Evolutionary conservation across 2,113 vertebrate genomes (phyloP), one percentile per base, ranked within the genome.

Genomic region (Serinus canaria): DNA sequence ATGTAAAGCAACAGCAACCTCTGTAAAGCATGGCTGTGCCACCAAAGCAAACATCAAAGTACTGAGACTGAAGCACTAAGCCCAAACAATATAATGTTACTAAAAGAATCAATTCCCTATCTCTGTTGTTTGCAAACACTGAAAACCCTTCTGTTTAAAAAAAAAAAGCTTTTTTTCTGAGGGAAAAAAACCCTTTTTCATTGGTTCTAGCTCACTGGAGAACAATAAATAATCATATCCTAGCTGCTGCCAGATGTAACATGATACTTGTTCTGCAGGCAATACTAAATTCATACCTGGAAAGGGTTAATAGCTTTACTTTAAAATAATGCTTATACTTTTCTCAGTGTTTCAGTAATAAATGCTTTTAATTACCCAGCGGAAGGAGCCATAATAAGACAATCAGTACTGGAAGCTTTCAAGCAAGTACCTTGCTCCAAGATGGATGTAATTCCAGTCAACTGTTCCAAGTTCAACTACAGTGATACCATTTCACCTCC

Each of bases 281-380:
- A 89, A 67, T 23, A 19, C 46, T 67, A 53, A 93, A 92, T 66
- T 41, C 15, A 30, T 17, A 88, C 21, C 50, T 92, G 69, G 44
- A 94, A 85, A 92, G 58, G 64, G 49, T 88, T 85, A 67, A 85
- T 44, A 53, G 63, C 12, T 47, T 62, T 50, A 31, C 68, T 72
- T 85, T 80, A 68, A 92, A 75, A 68, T 90, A 91, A 90, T 67
- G 78, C 62, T 80, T 95, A n/a, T 49, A 82, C 8, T 91, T 89
- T 87, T 77, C 47, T 70, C 46, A 67, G 18, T 25, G 21, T 90
- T 93, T 92, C 79, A 79, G 53, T 44, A 87, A 79, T 16, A 69
- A 76, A 87, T 43, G 47, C 23, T 78, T 95, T 96, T 95, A 95
- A 75, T 92, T 76, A 93, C 44, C 77, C 50, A 58, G 78, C 88